A percentile compares a stretch with the other conserved stretches of the same genome.
Conservation (phyloP, 2,888 invertebrate genomes). For the Polydrusus cervinus region DNA sequence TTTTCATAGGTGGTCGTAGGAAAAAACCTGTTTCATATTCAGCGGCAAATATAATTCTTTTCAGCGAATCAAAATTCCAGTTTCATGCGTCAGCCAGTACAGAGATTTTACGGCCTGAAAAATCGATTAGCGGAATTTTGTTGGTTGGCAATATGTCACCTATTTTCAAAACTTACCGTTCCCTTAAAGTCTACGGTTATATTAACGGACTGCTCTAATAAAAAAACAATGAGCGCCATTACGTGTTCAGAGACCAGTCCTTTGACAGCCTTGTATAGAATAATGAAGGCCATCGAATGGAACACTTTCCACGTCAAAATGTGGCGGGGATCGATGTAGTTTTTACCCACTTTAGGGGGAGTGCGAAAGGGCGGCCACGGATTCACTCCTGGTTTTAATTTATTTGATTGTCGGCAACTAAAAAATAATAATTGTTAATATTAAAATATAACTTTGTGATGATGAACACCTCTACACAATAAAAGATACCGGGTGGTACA, state of each 20-base stretch:
- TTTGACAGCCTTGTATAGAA: conserved; percentile 89
- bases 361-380: conserved; percentile 88
- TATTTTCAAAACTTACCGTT: conserved; percentile 51
- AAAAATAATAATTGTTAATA: conserved; percentile 20
- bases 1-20: too few relatives aligned
- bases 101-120: too few relatives aligned
- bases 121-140: too few relatives aligned
- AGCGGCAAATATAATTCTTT: too few relatives aligned
- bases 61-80: too few relatives aligned
- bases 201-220: conserved; percentile 87
- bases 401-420: conserved; percentile 66
- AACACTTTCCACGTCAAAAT: conserved; percentile 78
- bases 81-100: too few relatives aligned
- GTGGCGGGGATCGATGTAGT: conserved; percentile 81
- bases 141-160: too few relatives aligned
- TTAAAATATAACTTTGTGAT: too few relatives aligned
- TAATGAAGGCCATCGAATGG: conserved; percentile 85
- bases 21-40: too few relatives aligned
- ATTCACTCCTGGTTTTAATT: conserved; percentile 67
- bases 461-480: too few relatives aligned
- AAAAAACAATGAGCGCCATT: conserved; percentile 88
- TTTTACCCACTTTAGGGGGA: conserved; percentile 77
- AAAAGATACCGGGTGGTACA: too few relatives aligned
- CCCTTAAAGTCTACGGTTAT: conserved; percentile 52
- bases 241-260: conserved; percentile 89